Evolutionary conservation across 2,888 invertebrate genomes (phyloP), one percentile per base, ranked within the genome.

Genomic region (Drosophila niveifrons): DNA sequence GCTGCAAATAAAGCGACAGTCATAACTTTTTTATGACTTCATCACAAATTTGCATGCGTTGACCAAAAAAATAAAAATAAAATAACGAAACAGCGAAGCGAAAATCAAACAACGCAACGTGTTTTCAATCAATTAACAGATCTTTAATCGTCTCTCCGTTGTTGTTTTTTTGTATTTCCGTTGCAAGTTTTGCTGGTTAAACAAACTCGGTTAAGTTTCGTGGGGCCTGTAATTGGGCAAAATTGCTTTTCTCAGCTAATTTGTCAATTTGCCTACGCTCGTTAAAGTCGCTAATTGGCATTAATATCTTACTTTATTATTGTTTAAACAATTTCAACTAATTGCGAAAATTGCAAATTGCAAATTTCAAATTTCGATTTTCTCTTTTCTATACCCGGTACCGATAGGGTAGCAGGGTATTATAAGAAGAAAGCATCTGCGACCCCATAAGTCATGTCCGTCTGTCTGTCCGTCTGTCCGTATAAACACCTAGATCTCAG

Each of bases 1-100:
- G 46, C 23, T 18, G 29, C 23, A 51, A 58, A 67, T 48, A 57
- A 69, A 56, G 51, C 39, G 51, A 68, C 41, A 77, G 85, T 71
- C 77, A 88, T 88, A 73, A 82, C 67, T 72, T 82, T 89, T 85
- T 85, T 85, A 85, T 85, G 89, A 89, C 85, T 85, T 85, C 88
- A 85, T 85, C 89, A 80, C 55, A 56, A 75, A 77, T 89, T 84
- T 84, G 84, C 82, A 87, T 81, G 63, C 67, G 43, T 52, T 70
- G 47, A 62, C 72, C 76, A 72, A 63, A 48, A 66, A 53, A 34
- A 43, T 15, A 43, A 23, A 23, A 62, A 51, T 41, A 18, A 43
- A 64, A 46, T 48, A 13, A 28, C n/a, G 15, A n/a, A 47, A 41
- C 0, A 1, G 10, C 11, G 34, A 44, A 29, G 36, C 36, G 36